Base-by-base conservation (phyloP, 2,888 invertebrate genomes). In the Heteropelma amictum region DNA sequence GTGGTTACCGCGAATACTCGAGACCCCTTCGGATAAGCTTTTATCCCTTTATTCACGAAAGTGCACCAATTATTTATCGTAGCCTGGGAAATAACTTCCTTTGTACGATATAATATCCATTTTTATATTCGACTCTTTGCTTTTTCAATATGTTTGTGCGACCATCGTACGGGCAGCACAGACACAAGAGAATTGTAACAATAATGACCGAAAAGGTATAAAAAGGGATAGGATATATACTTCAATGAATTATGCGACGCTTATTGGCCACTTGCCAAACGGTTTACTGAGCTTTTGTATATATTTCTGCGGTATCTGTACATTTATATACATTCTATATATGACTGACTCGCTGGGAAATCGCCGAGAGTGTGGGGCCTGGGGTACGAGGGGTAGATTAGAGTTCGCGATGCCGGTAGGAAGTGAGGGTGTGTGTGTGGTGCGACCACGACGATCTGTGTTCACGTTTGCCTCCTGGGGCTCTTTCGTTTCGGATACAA, bases 201-300 rank as follows among this genome's bases (percentile, higher is more conserved):
- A n/a, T n/a, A n/a, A n/a, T n/a, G n/a, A n/a, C n/a, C n/a, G n/a
- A n/a, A n/a, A 33, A 30, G 54, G 60, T 19, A 35, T 45, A 26
- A 45, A 47, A 61, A 19, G 30, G 33, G 35, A 17, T 49, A 58
- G 42, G 68, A 71, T 51, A 73, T 58, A 76, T 70, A 71, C 63
- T 70, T 54, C 42, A 74, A 81, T 81, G 82, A 82, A 80, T 85
- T 83, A 82, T 80, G 77, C 79, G 78, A 79, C 67, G 79, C 67
- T 82, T 79, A 79, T 80, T 85, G 84, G 83, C 80, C 54, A 60
- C 47, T n/a, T 33, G 83, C 82, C 84, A 85, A 81, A 82, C 81
- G 80, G 82, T 83, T 83, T 82, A 77, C 79, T 74, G 73, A 73
- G 56, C 56, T 73, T 75, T 75, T 49, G n/a, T n/a, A n/a, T 30